Conservation (phyloP, 2,888 invertebrate genomes). For the Galerucella nymphaeae region DNA sequence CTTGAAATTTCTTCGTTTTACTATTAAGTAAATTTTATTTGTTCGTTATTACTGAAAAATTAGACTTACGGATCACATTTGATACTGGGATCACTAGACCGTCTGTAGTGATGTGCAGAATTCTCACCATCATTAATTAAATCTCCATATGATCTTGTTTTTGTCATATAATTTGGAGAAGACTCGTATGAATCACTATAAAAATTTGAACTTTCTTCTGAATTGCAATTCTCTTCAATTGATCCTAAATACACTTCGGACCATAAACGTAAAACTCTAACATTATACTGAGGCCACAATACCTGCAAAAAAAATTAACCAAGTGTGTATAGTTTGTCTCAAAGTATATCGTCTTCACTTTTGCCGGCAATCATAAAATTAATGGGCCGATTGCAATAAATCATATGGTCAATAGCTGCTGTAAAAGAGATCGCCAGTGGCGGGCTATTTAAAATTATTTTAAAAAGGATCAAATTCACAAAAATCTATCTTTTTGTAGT, state of each 20-base stretch:
- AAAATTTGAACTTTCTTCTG: constrained; percentile 57
- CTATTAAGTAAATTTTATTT: too few relatives aligned
- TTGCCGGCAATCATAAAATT: too few relatives aligned
- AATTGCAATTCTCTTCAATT: constrained; percentile 57
- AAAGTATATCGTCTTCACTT: too few relatives aligned
- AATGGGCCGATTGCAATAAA: too few relatives aligned
- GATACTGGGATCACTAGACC: constrained; percentile 88
- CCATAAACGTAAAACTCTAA: constrained; percentile 87
- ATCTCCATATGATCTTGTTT: constrained; percentile 89
- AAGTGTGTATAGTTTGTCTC: too few relatives aligned
- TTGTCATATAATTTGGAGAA: constrained; percentile 70
- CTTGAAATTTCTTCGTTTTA: too few relatives aligned
- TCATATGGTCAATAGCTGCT: too few relatives aligned
- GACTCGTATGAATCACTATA: constrained; percentile 64
- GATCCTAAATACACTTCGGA: constrained; percentile 83
- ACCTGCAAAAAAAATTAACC: constrained; percentile 68
- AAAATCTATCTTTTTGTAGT: too few relatives aligned
- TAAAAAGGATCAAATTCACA: too few relatives aligned
- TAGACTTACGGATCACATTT: constrained; percentile 76
- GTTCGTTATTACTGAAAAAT: background rate
- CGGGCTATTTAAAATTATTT: too few relatives aligned
- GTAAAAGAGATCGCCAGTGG: too few relatives aligned
- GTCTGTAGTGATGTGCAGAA: constrained; percentile 69
- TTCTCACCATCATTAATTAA: constrained; percentile 70
- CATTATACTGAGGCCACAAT: constrained; percentile 87